Base-by-base conservation (phyloP, 2,113 vertebrate species). In the Gobius niger region DNA sequence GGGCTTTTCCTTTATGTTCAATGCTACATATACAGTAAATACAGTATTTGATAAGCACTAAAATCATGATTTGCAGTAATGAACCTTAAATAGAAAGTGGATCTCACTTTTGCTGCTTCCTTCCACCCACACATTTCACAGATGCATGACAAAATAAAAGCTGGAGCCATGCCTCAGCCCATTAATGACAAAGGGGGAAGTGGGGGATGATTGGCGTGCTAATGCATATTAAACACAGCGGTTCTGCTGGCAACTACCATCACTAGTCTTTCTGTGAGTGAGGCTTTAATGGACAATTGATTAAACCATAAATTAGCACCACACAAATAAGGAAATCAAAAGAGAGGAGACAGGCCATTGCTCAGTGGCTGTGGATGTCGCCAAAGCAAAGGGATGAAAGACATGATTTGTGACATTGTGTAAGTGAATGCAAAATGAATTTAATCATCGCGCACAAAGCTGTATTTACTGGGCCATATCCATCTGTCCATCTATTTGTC, bases 231-330 rank as follows among this genome's bases (percentile, higher is more conserved):
- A 86, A 90, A 82, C 72, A 84, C 70, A 73, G 82, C 73, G 67
- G 67, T 73, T 82, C 77, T 85, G 51, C 86, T 82, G 88, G 85
- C 83, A 85, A 71, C 75, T 65, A 80, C 77, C 76, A 79, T 86
- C 82, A 72, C 73, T 77, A 74, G 78, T 88, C 79, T 84, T 82
- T 83, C 81, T 79, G 81, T 81, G 76, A 80, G 72, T 82, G 75
- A 74, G 57, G 77, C 82, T 89, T 87, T 90, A 89, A 90, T 90
- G 80, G 86, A 85, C 89, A 90, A 90, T 90, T 91, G 87, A 90
- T 91, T 90, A 85, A 85, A 77, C 78, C 73, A 85, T 88, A 86
- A 87, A 90, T 91, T 81, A 87, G 68, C 83, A 75, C 77, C 64
- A 72, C 70, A 80, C 81, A 89, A 91, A 91, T 73, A 89, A 86